Conservation (phyloP, 2,797 vertebrate genomes). For the Epinephelus coioides region DNA sequence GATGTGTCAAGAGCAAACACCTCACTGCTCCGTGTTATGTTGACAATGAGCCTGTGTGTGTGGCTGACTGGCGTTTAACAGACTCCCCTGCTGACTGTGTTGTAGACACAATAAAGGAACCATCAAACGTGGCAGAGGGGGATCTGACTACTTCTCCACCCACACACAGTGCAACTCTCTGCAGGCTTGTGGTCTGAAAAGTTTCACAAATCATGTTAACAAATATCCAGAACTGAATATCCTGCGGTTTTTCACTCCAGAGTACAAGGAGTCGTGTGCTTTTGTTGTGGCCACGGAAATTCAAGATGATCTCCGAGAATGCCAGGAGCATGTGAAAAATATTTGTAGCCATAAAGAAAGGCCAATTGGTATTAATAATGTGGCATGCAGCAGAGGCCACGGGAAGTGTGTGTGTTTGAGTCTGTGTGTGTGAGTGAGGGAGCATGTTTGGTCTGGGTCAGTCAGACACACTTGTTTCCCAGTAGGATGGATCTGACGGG, state of each 20-base stretch:
- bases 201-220: conserved; percentile 82
- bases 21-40: conserved; percentile 37
- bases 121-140: conserved; percentile 63
- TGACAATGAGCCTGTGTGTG: conserved; percentile 56
- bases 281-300: conserved; percentile 77
- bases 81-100: conserved; percentile 63
- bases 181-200: conserved; percentile 65
- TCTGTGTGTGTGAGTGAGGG: conserved; percentile 45
- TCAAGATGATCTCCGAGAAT: conserved; percentile 61
- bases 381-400: conserved; percentile 62
- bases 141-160: conserved; percentile 57
- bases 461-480: conserved; percentile 85
- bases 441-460: conserved; percentile 77
- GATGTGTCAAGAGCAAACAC: conserved; percentile 73
- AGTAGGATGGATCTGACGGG: conserved; percentile 85
- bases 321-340: conserved; percentile 78
- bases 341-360: conserved; percentile 78
- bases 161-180: conserved; percentile 52
- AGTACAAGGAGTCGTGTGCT: conserved; percentile 64
- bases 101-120: conserved; percentile 81
- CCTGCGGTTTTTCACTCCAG: conserved; percentile 69
- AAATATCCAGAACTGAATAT: conserved; percentile 67
- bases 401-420: conserved; percentile 61
- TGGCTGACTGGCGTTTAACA: conserved; percentile 67
- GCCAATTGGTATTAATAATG: conserved; percentile 83